Evolutionary conservation across 53 echinoderm and acorn worm species (phyloP).

Genomic region (Luidia sarsii): DNA sequence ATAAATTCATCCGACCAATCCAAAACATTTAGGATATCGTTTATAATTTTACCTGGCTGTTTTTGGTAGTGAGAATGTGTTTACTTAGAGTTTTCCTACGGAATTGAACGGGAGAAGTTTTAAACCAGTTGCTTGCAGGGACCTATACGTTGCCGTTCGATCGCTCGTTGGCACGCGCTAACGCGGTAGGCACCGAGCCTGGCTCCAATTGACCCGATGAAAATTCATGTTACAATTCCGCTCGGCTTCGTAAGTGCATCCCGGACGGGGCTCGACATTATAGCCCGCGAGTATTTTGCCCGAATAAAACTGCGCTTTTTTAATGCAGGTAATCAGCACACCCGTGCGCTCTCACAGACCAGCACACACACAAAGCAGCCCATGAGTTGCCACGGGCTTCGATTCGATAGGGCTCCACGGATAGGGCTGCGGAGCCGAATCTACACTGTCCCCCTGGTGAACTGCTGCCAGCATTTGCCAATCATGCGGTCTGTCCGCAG

Average conservation of each 20-base stretch:
- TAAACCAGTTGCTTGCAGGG: too few species aligned
- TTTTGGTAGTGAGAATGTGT: too few species aligned
- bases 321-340: background rate
- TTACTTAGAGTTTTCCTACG: too few species aligned
- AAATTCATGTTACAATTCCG: slow-evolving; percentile 53
- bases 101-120: too few species aligned
- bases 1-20: too few species aligned
- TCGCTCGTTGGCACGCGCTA: too few species aligned
- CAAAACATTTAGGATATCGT: too few species aligned
- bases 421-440: slow-evolving; percentile 12
- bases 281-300: slow-evolving; percentile 47
- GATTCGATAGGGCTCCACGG: slow-evolving; percentile 14
- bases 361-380: background rate
- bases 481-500: slow-evolving; percentile 3
- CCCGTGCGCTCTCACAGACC: slow-evolving; percentile 1
- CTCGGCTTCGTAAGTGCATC: slow-evolving; percentile 2
- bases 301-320: slow-evolving; percentile 23
- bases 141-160: too few species aligned
- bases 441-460: slow-evolving; percentile 54
- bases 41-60: too few species aligned
- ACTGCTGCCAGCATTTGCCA: slow-evolving; percentile 55
- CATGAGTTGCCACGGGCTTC: slow-evolving; percentile 31
- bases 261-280: too few species aligned
- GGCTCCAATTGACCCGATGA: slow-evolving; percentile 27
- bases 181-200: too few species aligned